Evolutionary conservation across 2,888 invertebrate species (phyloP).

Genomic region (Syrphus vitripennis): DNA sequence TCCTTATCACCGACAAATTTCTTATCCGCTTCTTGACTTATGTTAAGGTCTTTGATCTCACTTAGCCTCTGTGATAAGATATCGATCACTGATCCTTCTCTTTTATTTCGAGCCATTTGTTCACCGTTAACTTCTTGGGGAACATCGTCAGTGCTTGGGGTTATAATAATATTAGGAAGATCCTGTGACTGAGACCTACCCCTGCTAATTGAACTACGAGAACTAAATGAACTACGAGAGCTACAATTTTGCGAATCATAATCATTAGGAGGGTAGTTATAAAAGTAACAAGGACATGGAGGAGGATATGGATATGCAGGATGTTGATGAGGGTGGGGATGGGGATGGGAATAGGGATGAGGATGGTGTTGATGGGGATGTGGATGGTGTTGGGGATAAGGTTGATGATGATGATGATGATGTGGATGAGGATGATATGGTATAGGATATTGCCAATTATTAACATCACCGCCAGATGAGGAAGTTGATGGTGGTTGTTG

Average conservation of each 20-base stretch:
- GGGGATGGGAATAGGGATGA: slow-evolving; percentile 71
- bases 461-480: slow-evolving; percentile 61
- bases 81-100: slow-evolving; percentile 76
- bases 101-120: slow-evolving; percentile 36
- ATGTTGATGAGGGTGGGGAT: slow-evolving; percentile 37
- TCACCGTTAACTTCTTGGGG: slow-evolving; percentile 55
- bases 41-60: slow-evolving; percentile 76
- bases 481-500: slow-evolving; percentile 22
- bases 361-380: slow-evolving; percentile 71
- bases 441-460: slow-evolving; percentile 73
- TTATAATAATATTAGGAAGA: slow-evolving; percentile 79
- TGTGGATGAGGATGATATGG: slow-evolving; percentile 22
- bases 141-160: slow-evolving; percentile 78
- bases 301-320: slow-evolving; percentile 43
- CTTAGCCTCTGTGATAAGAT: slow-evolving; percentile 76
- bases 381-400: slow-evolving; percentile 77
- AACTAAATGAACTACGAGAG: slow-evolving; percentile 70
- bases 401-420: slow-evolving; percentile 72
- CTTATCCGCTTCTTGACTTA: slow-evolving; percentile 75
- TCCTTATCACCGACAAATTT: slow-evolving; percentile 75
- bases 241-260: slow-evolving; percentile 74
- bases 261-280: slow-evolving; percentile 55
- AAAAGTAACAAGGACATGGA: slow-evolving; percentile 61
- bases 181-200: slow-evolving; percentile 75
- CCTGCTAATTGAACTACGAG: slow-evolving; percentile 46